A percentile compares a stretch with the other conserved stretches of the same genome.
phyloP scores from a whole-genome alignment of 2,113 vertebrate genomes.

The Saguinus imperator region DNA sequence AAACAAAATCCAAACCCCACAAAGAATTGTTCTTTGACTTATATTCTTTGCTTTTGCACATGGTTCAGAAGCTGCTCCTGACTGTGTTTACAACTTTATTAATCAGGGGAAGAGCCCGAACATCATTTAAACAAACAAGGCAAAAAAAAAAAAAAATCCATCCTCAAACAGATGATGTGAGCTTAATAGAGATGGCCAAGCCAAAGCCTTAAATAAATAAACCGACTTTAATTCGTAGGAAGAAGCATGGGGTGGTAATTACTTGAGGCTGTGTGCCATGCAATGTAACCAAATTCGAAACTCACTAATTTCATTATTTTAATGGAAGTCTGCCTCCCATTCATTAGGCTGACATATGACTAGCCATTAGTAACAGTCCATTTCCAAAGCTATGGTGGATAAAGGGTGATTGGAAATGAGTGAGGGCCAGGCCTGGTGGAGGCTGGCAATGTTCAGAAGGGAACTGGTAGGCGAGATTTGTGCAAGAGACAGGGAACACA shows the following conservation, averaged over 20 bases:
- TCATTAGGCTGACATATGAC: conserved; percentile 86
- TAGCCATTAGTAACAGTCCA: conserved; percentile 85
- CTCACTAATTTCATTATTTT: conserved; percentile 86
- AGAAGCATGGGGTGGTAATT: conserved; percentile 78
- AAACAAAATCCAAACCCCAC: conserved; percentile 53
- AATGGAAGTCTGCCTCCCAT: conserved; percentile 83
- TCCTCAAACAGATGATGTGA: conserved; percentile 62
- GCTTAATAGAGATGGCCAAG: conserved; percentile 77
- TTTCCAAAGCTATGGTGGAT: conserved; percentile 83
- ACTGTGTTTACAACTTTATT: conserved; percentile 75
- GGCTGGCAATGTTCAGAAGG: conserved; percentile 41
- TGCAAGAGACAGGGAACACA: neutral
- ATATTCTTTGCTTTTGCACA: conserved; percentile 27
- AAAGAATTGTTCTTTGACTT: conserved; percentile 61
- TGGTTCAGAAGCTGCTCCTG: conserved; percentile 56
- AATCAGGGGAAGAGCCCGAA: conserved; percentile 69
- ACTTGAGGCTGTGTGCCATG: conserved; percentile 76
- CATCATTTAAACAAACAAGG: conserved; percentile 78
- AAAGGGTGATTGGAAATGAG: conserved; percentile 86
- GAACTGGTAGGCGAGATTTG: neutral
- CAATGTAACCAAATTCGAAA: conserved; percentile 81
- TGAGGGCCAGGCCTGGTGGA: conserved; percentile 70
- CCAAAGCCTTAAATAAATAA: conserved; percentile 83
- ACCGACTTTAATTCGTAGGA: conserved; percentile 70
- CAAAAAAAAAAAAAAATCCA: neutral